Evolutionary conservation across 2,113 vertebrate genomes (phyloP).

Genomic region (Ciconia maguari): DNA sequence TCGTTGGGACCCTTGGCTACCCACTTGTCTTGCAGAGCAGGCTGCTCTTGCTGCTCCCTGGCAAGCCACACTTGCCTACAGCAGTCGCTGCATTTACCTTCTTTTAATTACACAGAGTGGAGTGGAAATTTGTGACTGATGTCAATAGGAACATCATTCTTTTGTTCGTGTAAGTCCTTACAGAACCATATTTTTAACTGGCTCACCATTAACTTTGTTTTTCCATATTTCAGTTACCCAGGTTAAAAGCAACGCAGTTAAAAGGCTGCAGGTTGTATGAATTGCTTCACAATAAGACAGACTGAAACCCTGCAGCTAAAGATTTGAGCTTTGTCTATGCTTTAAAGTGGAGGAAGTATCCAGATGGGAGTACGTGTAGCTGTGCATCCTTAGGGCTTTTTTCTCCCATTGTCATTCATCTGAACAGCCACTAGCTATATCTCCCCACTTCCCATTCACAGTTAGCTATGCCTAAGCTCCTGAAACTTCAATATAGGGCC

Average conservation of each 20-base stretch:
- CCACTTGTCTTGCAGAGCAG: not conserved
- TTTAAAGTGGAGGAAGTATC: slow-evolving; percentile 7
- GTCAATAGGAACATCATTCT: not conserved
- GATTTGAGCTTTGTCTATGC: not conserved
- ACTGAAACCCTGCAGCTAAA: not conserved
- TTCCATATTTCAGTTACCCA: not conserved
- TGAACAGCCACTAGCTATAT: not conserved
- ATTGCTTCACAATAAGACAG: not conserved
- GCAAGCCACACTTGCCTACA: not conserved
- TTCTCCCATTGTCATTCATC: not conserved
- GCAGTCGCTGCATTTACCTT: not conserved
- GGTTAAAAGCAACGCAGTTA: not conserved
- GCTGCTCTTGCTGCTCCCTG: not conserved
- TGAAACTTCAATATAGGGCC: not conserved
- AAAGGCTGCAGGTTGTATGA: not conserved
- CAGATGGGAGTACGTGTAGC: not conserved
- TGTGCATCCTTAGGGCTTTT: not conserved
- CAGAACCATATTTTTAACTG: not conserved
- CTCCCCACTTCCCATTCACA: not conserved
- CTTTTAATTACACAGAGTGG: not conserved
- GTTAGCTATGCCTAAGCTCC: not conserved
- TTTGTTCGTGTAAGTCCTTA: not conserved
- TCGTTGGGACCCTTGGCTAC: not conserved
- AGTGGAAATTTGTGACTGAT: not conserved
- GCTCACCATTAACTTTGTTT: not conserved